These are phyloP conservation scores for Lophochroa leadbeateri DNA, from an alignment of 2,113 vertebrate genomes.

Conservation along the genomic window DNA sequence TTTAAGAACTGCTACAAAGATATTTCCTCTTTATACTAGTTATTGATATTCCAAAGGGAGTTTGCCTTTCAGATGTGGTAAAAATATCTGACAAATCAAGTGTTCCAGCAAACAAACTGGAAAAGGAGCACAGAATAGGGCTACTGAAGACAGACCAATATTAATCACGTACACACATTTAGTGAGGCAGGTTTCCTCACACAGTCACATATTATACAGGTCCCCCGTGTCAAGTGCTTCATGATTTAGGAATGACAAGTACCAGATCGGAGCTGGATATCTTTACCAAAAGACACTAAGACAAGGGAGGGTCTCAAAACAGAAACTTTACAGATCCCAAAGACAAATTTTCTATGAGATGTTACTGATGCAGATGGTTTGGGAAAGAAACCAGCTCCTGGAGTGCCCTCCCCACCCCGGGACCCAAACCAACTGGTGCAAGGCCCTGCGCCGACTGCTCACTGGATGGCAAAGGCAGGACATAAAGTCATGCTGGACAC, in stretches of 20 bases:
- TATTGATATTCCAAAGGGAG: background rate
- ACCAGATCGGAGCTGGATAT: background rate
- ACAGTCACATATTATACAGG: fast-evolving
- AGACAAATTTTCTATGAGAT: background rate
- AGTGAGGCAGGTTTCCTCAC: background rate
- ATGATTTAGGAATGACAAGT: background rate
- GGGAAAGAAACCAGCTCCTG: fast-evolving
- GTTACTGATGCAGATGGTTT: too few relatives aligned
- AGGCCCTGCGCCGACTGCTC: background rate
- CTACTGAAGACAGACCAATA: background rate
- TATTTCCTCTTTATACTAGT: background rate
- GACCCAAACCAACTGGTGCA: fast-evolving
- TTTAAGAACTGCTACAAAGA: background rate
- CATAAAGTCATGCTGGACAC: background rate
- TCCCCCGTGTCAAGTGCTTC: background rate
- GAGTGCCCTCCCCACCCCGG: too few relatives aligned
- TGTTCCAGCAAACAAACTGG: background rate
- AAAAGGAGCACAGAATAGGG: background rate
- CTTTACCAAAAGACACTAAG: background rate
- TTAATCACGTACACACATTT: fast-evolving
- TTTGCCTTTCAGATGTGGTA: background rate
- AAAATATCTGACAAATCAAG: background rate
- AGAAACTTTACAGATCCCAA: background rate
- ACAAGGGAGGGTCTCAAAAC: background rate
- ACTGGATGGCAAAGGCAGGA: too few relatives aligned